Base-by-base conservation (phyloP, 2,888 invertebrate genomes). In the Meandrusa payeni region DNA sequence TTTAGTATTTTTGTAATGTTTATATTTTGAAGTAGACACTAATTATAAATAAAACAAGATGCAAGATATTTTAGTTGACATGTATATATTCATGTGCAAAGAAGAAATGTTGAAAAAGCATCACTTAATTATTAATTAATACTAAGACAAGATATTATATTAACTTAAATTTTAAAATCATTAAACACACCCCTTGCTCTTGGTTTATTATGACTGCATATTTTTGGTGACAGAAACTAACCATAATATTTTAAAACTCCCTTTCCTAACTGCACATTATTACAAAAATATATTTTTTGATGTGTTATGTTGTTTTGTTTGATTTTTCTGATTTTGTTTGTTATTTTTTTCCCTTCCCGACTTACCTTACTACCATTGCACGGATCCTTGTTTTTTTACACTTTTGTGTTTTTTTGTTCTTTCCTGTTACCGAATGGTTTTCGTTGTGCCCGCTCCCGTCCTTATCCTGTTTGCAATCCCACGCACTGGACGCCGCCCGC, bases 401-500 rank as follows among this genome's bases (percentile, higher is more conserved):
- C 83, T 68, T 68, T 77, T 82, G 83, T 85, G 79, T 69, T 74
- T 78, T 76, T 75, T 64, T 55, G 43, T 62, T 68, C 55, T 43
- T 10, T 66, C 79, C 75, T 61, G 63, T 83, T 77, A 80, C 83
- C 82, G 57, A 68, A 77, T 64, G 82, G 81, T 83, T 82, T 76
- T 74, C 63, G 76, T 82, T 76, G 55, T 48, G 45, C 68, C 76
- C 60, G 51, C 28, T 59, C 70, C 69, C 52, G 29, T 51, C 68
- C 76, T 69, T 48, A 31, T 59, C 69, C 73, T 54, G 59, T 71
- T 73, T 73, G 71, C 69, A 54, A 73, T 68, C 76, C 79, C 65
- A 59, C 76, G 74, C 80, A 80, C 77, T 70, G 85, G 86, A 85
- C 82, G 83, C 83, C 82, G 87, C 87, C 86, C 88, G 88, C 89